A percentile compares a stretch with the other conserved stretches of the same genome.
Conservation (phyloP, 2,113 vertebrate genomes). For the Mobula hypostoma region DNA sequence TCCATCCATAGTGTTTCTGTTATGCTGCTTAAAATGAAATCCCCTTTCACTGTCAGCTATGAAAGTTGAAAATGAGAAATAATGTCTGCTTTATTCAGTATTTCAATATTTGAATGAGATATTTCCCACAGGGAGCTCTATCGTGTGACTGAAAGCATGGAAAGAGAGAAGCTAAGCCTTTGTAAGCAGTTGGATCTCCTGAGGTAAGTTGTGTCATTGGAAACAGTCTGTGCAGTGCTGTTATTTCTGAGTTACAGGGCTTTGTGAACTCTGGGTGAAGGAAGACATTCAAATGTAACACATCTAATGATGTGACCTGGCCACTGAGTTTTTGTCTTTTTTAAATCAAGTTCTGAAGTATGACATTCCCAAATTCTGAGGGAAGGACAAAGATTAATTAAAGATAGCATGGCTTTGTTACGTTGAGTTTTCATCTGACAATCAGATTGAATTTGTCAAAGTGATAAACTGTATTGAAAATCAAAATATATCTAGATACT, state of each 20-base stretch:
- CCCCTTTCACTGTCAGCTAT: too few relatives aligned
- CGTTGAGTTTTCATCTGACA: too few relatives aligned
- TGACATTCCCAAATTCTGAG: too few relatives aligned
- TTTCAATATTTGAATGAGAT: neutral
- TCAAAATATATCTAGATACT: too few relatives aligned
- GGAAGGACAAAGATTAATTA: too few relatives aligned
- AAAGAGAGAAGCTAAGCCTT: slow-evolving; percentile 82
- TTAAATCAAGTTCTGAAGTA: neutral
- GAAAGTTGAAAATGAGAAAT: neutral
- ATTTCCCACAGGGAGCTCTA: slow-evolving; percentile 72
- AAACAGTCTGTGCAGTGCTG: neutral
- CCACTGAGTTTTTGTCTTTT: neutral
- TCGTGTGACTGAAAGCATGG: slow-evolving; percentile 73
- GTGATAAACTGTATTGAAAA: too few relatives aligned
- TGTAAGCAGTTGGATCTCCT: slow-evolving; percentile 83
- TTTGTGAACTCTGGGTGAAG: neutral
- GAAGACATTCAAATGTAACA: neutral
- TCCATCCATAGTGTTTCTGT: too few relatives aligned
- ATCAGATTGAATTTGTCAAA: too few relatives aligned
- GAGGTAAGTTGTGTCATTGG: slow-evolving; percentile 57
- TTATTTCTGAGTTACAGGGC: neutral
- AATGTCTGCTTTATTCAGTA: neutral
- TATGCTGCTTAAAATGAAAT: too few relatives aligned
- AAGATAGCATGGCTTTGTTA: too few relatives aligned
- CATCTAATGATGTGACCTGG: neutral